Conservation (phyloP, 2,113 vertebrate genomes). For the Myotis brandtii region DNA sequence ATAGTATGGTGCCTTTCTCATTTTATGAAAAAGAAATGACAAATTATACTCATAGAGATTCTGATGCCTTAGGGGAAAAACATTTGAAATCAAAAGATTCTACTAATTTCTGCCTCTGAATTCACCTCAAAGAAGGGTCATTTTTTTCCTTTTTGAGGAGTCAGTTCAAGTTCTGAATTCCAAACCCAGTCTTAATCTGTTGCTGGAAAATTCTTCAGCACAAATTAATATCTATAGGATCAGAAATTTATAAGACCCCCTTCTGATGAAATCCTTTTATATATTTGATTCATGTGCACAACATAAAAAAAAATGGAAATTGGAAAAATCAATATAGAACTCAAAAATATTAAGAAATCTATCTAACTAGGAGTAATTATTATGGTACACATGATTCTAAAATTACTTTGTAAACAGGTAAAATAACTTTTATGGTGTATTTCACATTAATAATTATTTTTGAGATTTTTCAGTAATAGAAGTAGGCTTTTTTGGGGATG, state of each 20-base stretch:
- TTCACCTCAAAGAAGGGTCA: not conserved
- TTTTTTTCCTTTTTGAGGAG: not conserved
- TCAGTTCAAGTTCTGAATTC: not conserved
- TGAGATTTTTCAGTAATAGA: not conserved
- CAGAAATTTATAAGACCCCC: not conserved
- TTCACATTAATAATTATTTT: not conserved
- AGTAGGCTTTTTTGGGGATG: not conserved
- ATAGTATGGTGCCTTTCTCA: not conserved
- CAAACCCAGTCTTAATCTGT: not conserved
- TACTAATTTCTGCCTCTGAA: constrained; percentile 16
- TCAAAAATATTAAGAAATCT: not conserved
- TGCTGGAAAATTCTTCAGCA: not conserved
- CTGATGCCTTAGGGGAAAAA: not conserved
- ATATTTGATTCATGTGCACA: not conserved
- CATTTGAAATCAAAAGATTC: constrained; percentile 7
- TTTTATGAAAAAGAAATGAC: not conserved
- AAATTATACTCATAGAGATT: not conserved
- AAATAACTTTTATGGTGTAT: constrained; percentile 10
- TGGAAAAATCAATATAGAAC: not conserved
- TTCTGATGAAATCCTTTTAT: not conserved
- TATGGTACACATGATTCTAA: not conserved
- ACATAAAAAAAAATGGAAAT: constrained; percentile 12
- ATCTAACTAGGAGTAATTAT: not conserved
- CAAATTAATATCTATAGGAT: not conserved
- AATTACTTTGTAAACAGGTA: not conserved